Base-by-base conservation (phyloP, 2,113 vertebrate genomes). In the Acanthisitta chloris region DNA sequence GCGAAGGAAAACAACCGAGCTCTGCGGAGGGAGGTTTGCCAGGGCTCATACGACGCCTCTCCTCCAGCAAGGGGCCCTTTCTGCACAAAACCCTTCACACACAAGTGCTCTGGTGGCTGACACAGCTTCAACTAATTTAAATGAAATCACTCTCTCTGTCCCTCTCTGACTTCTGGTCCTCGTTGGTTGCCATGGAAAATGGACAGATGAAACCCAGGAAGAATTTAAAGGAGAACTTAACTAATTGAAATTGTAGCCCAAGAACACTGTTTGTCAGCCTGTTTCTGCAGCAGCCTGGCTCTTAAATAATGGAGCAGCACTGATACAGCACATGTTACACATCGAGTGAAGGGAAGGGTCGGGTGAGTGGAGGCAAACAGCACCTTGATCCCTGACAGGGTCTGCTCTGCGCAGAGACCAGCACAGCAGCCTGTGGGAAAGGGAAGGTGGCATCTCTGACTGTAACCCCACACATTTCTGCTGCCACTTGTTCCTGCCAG, bases 371-470 rank as follows among this genome's bases (percentile, higher is more conserved):
- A 78, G 54, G 43, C 61, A 71, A 43, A 67, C 8, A 45, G 76
- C 51, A 12, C n/a, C 21, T 20, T 31, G 79, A 59, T 19, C 18
- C 14, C 6, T 36, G 64, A 7, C 45, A n/a, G 31, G 24, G 16
- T 8, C 48, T 69, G 55, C 71, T 48, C 80, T 51, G 51, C 0
- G 1, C 38, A 58, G 65, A 55, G 58, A 73, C 14, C 40, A 18
- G 52, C 3, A 1, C 0, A 0, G 6, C 72, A 69, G 59, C 17
- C 69, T 2, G 15, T 0, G 0, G 52, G 36, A 79, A 21, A n/a
- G 79, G 33, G 29, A 10, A 15, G 29, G 7, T 2, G 16, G 62
- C 14, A 4, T 5, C 33, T 73, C 74, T 66, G 59, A 25, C 4
- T 29, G 2, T 0, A 28, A 4, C 45, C 28, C 64, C 72, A 23